Evolutionary conservation across 2,888 invertebrate genomes (phyloP).

Genomic region (Ennomos quercinarius): DNA sequence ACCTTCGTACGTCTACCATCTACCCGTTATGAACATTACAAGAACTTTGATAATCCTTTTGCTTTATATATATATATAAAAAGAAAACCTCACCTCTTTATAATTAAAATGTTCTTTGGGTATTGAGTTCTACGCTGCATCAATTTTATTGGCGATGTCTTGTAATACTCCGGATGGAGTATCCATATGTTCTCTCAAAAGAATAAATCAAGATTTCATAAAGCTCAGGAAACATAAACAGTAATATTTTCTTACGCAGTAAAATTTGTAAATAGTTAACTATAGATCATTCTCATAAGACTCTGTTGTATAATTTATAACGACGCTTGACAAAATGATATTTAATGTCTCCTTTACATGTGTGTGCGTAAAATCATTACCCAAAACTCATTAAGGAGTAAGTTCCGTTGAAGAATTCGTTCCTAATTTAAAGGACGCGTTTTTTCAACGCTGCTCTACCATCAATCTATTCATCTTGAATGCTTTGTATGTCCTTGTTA

Average conservation of each 20-base stretch:
- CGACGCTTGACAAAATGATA: conserved; percentile 79
- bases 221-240: conserved; percentile 67
- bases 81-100: too few relatives aligned
- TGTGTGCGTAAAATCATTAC: conserved; percentile 74
- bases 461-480: conserved; percentile 70
- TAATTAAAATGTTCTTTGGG: not conserved
- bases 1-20: too few relatives aligned
- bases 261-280: conserved; percentile 66
- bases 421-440: conserved; percentile 76
- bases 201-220: conserved; percentile 24
- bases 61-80: too few relatives aligned
- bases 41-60: too few relatives aligned
- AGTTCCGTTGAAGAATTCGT: conserved; percentile 62
- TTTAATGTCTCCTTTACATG: conserved; percentile 72
- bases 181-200: conserved; percentile 11
- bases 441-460: conserved; percentile 73
- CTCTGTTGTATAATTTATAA: conserved; percentile 66
- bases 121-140: not conserved
- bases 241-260: conserved; percentile 60
- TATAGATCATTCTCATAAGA: conserved; percentile 67
- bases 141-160: conserved; percentile 65
- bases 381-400: conserved; percentile 75
- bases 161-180: conserved; percentile 45
- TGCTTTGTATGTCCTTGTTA: conserved; percentile 72
- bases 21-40: too few relatives aligned